Evolutionary conservation across 2,113 vertebrate species (phyloP).

Genomic region (Gobiocypris rarus): DNA sequence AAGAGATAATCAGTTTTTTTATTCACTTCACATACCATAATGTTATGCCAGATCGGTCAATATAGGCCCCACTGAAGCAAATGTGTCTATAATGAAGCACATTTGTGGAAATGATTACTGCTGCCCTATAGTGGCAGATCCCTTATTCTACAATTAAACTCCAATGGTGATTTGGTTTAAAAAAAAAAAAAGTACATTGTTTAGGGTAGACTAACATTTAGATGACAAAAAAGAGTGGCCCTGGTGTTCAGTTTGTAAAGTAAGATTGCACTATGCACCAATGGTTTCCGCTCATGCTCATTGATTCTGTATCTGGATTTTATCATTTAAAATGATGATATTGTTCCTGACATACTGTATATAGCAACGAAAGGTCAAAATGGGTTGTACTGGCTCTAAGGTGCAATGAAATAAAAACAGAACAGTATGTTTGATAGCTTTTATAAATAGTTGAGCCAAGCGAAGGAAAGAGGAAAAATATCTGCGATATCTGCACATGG

Average conservation of each 20-base stretch:
- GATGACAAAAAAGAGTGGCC: neutral
- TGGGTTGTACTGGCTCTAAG: neutral
- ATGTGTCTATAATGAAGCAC: neutral
- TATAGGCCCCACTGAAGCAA: neutral
- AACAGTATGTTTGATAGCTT: neutral
- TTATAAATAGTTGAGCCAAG: neutral
- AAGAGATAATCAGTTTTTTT: no score
- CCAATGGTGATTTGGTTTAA: neutral
- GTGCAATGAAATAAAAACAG: neutral
- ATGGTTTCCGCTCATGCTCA: neutral
- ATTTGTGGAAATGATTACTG: neutral
- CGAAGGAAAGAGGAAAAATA: neutral
- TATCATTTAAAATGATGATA: conserved; percentile 3
- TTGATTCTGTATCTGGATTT: conserved; percentile 8
- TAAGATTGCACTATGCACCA: neutral
- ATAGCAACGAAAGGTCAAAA: neutral
- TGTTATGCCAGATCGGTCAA: no score
- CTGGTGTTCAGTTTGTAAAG: neutral
- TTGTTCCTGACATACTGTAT: conserved; percentile 15
- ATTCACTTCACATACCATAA: no score
- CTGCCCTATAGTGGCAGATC: neutral
- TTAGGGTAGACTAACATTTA: neutral
- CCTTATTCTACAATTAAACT: neutral
- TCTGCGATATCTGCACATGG: neutral
- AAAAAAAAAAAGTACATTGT: neutral